Percentiles rank a stretch among this genome's conserved stretches.
Conservation (phyloP, 23 tunicate genomes). For the Ascidia mentula region DNA sequence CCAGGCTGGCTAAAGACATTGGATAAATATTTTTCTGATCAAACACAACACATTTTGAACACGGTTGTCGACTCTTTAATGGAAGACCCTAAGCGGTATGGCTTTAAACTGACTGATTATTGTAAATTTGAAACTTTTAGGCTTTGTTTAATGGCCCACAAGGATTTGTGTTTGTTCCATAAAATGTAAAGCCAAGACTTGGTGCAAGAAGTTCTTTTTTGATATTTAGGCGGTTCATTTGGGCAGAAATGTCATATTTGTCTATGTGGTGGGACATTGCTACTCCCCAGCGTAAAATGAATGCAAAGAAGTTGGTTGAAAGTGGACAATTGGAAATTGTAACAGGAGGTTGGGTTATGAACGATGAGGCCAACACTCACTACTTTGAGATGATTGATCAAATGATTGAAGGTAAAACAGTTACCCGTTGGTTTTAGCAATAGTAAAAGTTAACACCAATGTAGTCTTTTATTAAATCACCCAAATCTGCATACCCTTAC, state of each 20-base stretch:
- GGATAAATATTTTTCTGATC: constrained; percentile 75
- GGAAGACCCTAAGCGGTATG: constrained; percentile 51
- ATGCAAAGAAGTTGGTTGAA: constrained; percentile 46
- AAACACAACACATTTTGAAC: constrained; percentile 81
- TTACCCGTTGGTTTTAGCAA: too few relatives aligned
- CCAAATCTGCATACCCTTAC: neutral
- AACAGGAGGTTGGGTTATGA: constrained; percentile 99
- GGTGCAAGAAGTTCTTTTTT: too few relatives aligned
- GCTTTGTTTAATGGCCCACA: too few relatives aligned
- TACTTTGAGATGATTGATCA: constrained; percentile 99
- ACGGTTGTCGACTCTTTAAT: constrained; percentile 84
- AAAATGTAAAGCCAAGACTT: too few relatives aligned
- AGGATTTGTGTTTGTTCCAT: too few relatives aligned
- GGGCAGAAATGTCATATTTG: constrained; percentile 98
- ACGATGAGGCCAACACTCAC: constrained; percentile 99
- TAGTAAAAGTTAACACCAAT: too few relatives aligned
- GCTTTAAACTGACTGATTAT: too few relatives aligned
- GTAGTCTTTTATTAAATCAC: neutral
- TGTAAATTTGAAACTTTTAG: neutral
- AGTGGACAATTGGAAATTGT: constrained; percentile 96
- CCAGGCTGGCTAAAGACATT: constrained; percentile 99
- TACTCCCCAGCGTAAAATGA: constrained; percentile 51
- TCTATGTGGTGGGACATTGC: constrained; percentile 96
- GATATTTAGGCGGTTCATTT: constrained; percentile 76
- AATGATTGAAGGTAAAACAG: constrained; percentile 93